Evolutionary conservation across 2,888 invertebrate genomes (phyloP), one percentile per base, ranked within the genome.

Genomic region (Pristionchus maxplancki): DNA sequence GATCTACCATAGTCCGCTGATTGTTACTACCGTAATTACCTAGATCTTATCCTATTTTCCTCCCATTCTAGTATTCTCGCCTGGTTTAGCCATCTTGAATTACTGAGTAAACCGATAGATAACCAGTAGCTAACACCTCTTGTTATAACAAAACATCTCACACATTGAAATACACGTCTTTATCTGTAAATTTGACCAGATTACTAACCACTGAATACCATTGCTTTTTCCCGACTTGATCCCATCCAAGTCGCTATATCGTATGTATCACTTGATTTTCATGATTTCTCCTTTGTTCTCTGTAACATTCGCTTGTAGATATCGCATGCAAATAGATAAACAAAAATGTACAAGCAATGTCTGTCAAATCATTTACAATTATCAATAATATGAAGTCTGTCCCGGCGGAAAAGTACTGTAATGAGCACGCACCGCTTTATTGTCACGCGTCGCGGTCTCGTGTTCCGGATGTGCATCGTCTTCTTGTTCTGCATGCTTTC

Each of bases 261-360:
- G 78, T 44, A 48, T 48, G 78, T 78, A 78, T 78, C 17, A 74
- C 48, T 40, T 44, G 71, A 31, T 31, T 71, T 58, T 58, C 9
- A 37, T 24, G 13, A 4, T n/a, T 67, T 48, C 15, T 44, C n/a
- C 17, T 11, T 48, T 20, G 9, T 74, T 24, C 44, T 48, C 44
- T 78, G 78, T 78, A 78, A 78, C 78, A 78, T 78, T 78, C 78
- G 44, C 28, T 78, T 78, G 78, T 78, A 78, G 78, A 78, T 78
- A 78, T 78, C 34, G 78, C 78, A 78, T 48, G 44, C 13, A 78
- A 44, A 28, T 44, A 78, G 78, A 78, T 78, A 78, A n/a, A n/a
- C n/a, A n/a, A 78, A 71, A 34, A 8, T 31, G 40, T 78, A 81
- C 28, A 40, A 48, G 31, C 48, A 28, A n/a, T 15, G n/a, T n/a